phyloP scores from a whole-genome alignment of 2,113 vertebrate species.

The Archilochus colubris region DNA sequence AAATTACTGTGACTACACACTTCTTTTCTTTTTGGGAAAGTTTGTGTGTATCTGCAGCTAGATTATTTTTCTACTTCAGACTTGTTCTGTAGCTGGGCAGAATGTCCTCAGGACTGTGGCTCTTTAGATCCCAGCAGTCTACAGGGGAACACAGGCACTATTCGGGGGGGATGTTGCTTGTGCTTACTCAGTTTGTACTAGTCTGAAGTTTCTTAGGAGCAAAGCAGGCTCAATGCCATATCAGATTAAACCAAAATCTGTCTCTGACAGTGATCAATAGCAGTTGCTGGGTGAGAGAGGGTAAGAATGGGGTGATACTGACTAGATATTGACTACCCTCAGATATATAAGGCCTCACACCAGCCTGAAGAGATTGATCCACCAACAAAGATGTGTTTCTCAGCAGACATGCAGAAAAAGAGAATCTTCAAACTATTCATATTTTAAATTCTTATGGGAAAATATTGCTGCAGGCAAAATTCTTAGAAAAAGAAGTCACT shows the following conservation, averaged over 20 bases:
- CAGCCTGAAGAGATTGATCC: neutral
- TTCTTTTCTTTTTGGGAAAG: neutral
- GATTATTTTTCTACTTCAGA: neutral
- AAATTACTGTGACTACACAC: neutral
- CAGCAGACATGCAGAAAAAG: neutral
- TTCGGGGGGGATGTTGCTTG: too few species aligned
- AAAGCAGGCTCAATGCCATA: neutral
- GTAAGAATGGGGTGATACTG: neutral
- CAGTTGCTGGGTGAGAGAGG: neutral
- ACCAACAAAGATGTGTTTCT: neutral
- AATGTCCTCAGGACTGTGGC: neutral
- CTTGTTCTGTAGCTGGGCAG: neutral
- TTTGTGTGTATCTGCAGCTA: neutral
- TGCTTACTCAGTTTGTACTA: neutral
- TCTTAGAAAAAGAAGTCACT: neutral
- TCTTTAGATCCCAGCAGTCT: neutral
- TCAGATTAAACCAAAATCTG: neutral
- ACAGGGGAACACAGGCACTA: neutral
- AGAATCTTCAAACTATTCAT: neutral
- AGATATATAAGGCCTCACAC: neutral
- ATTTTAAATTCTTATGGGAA: neutral
- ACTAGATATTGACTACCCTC: neutral
- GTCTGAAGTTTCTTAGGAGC: neutral
- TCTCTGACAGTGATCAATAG: neutral
- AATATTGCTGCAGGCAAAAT: neutral